A percentile compares a stretch with the other conserved stretches of the same genome.
These are phyloP conservation scores for Drosophila elegans DNA, from an alignment of 1,140 invertebrate genomes.

Conservation along the genomic window DNA sequence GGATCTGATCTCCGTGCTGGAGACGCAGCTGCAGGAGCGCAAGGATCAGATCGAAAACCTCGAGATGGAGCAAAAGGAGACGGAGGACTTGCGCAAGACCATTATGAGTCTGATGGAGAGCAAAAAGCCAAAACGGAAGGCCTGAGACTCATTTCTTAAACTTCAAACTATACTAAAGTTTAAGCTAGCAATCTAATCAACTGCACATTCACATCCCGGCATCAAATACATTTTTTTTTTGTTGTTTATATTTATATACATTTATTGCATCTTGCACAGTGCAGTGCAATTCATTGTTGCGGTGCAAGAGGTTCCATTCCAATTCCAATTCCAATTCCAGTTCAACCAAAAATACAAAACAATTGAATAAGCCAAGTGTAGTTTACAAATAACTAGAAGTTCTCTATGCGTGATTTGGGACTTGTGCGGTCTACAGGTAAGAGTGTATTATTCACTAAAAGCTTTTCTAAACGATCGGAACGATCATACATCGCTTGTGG, in stretches of 20 bases:
- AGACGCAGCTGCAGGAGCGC: slow-evolving; percentile 74
- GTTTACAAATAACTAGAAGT: slow-evolving; percentile 40
- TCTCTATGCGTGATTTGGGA: slow-evolving; percentile 8
- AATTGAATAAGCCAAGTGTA: slow-evolving; percentile 32
- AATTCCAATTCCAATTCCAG: slow-evolving; percentile 56
- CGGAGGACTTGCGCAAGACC: slow-evolving; percentile 80
- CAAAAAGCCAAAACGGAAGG: slow-evolving; percentile 81
- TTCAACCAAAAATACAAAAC: slow-evolving; percentile 53
- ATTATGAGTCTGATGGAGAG: slow-evolving; percentile 84
- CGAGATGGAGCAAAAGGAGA: slow-evolving; percentile 78
- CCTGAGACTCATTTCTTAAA: slow-evolving; percentile 13
- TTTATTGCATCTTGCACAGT: slow-evolving; percentile 60
- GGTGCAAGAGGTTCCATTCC: slow-evolving; percentile 47
- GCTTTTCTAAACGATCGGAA: slow-evolving; percentile 59
- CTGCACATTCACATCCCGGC: no score
- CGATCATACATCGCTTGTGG: slow-evolving; percentile 16
- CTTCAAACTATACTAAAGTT: no score
- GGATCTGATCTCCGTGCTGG: slow-evolving; percentile 72
- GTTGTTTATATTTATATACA: slow-evolving; percentile 59
- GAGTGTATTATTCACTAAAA: slow-evolving; percentile 43
- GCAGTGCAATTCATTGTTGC: slow-evolving; percentile 29
- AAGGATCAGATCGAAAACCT: slow-evolving; percentile 79
- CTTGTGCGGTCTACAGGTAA: slow-evolving; percentile 31
- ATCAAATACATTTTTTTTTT: slow-evolving; percentile 11
- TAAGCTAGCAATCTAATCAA: neutral